phyloP scores from a whole-genome alignment of 1,140 invertebrate genomes.

The Lucilia sericata region DNA sequence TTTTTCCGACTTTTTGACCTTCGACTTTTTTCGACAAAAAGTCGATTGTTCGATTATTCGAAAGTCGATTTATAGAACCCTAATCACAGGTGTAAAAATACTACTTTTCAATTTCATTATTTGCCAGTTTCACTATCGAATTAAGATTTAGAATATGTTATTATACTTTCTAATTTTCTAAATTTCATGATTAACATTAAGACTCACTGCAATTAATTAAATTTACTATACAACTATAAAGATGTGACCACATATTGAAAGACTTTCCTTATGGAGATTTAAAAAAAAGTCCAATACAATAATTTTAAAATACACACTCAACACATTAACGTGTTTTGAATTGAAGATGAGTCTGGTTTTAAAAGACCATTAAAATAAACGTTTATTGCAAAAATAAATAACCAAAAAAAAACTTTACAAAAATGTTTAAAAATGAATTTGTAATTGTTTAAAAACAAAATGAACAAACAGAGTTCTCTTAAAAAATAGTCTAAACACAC shows the following conservation, averaged over 20 bases:
- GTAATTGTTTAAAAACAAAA: not conserved
- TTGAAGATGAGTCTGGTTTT: constrained; percentile 33
- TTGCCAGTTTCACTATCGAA: too few relatives aligned
- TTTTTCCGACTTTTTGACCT: too few relatives aligned
- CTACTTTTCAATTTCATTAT: too few relatives aligned
- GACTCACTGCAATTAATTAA: not conserved
- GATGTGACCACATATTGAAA: not conserved
- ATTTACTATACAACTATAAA: not conserved
- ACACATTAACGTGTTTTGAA: constrained; percentile 30
- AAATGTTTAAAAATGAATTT: not conserved
- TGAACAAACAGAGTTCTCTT: not conserved
- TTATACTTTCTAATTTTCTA: too few relatives aligned
- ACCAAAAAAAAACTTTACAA: not conserved
- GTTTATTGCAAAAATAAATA: not conserved
- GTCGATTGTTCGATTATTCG: too few relatives aligned
- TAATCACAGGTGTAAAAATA: too few relatives aligned
- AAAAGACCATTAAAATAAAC: not conserved
- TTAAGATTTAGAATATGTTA: too few relatives aligned
- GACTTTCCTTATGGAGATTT: not conserved
- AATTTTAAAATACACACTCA: constrained; percentile 6
- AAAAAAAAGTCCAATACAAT: not conserved
- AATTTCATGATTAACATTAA: not conserved
- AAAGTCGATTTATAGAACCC: too few relatives aligned
- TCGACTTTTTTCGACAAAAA: too few relatives aligned
- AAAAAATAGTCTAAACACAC: not conserved